Evolutionary conservation across 2,888 invertebrate species (phyloP).

Genomic region (Machimus atricapillus): DNA sequence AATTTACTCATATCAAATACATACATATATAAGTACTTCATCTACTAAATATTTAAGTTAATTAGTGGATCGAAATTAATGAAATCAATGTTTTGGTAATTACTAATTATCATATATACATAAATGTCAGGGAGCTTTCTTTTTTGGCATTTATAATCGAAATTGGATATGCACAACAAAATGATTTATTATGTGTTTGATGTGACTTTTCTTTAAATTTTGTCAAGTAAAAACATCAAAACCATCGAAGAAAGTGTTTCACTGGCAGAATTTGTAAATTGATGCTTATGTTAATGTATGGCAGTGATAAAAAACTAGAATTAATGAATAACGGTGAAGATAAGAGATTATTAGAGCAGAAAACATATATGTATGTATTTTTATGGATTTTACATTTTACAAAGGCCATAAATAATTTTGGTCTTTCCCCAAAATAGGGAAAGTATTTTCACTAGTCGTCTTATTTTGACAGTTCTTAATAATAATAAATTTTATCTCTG

Average conservation of each 20-base stretch:
- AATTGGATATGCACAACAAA: background rate
- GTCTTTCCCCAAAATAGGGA: background rate
- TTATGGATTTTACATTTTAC: background rate
- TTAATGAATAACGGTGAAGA: background rate
- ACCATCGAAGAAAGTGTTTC: background rate
- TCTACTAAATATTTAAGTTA: too few relatives aligned
- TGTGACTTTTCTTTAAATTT: background rate
- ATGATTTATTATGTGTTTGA: slow-evolving; percentile 5
- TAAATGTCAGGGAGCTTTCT: background rate
- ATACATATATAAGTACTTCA: too few relatives aligned
- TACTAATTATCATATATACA: background rate
- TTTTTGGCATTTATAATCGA: background rate
- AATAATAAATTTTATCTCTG: background rate
- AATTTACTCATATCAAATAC: too few relatives aligned
- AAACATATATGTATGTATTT: background rate
- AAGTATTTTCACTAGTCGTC: background rate
- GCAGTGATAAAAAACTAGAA: background rate
- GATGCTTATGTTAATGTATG: background rate
- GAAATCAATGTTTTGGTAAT: background rate
- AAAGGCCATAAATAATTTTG: background rate
- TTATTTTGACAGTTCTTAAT: background rate
- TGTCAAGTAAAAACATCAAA: background rate
- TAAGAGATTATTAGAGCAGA: background rate
- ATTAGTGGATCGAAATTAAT: too few relatives aligned
- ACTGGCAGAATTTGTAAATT: background rate